phyloP scores from a whole-genome alignment of 2,888 invertebrate genomes.

The Pseudococcus longispinus region DNA sequence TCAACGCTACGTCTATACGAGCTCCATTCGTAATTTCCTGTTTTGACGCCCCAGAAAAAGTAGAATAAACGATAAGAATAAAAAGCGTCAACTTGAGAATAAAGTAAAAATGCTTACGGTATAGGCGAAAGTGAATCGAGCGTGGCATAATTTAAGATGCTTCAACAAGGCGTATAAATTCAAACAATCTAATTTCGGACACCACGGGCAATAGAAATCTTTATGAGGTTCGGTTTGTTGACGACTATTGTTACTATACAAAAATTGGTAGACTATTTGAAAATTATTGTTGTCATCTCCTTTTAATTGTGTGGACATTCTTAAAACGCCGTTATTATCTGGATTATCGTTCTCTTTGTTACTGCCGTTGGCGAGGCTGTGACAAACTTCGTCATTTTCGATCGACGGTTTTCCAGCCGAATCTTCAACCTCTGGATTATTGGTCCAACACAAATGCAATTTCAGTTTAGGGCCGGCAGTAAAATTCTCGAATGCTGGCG shows the following conservation, averaged over 20 bases:
- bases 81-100: background rate
- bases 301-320: background rate
- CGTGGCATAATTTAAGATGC: constrained; percentile 92
- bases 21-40: constrained; percentile 80
- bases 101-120: constrained; percentile 70
- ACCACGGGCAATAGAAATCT: constrained; percentile 95
- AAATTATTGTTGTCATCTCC: constrained; percentile 67
- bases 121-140: constrained; percentile 91
- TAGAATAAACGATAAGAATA: background rate
- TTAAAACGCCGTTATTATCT: constrained; percentile 44
- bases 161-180: constrained; percentile 87
- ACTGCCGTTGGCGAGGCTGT: constrained; percentile 62
- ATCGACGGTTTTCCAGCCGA: background rate
- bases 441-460: constrained; percentile 84
- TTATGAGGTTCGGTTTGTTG: constrained; percentile 95
- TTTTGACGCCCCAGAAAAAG: constrained; percentile 49
- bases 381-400: background rate
- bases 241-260: constrained; percentile 91
- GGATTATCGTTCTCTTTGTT: constrained; percentile 64
- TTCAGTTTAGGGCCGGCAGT: constrained; percentile 74
- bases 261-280: constrained; percentile 93
- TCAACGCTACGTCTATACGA: constrained; percentile 92
- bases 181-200: constrained; percentile 82
- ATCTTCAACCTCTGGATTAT: constrained; percentile 60
- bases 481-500: constrained; percentile 39